These are phyloP conservation scores for Varecia variegata DNA, from an alignment of 2,797 vertebrate genomes.

Conservation along the genomic window DNA sequence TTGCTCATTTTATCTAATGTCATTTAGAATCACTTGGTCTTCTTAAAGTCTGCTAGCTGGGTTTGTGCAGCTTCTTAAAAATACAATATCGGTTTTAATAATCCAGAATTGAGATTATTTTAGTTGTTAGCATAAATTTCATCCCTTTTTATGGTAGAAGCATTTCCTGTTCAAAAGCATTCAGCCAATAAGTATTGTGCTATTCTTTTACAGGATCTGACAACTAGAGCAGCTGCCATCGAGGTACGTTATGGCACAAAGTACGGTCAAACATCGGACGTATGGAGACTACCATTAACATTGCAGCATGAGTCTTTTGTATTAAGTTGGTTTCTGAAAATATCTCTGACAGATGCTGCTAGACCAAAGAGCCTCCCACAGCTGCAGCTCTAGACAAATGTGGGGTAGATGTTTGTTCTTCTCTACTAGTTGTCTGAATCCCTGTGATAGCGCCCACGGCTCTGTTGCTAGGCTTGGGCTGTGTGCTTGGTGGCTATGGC, in stretches of 20 bases:
- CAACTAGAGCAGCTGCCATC: not conserved
- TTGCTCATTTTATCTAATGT: not conserved
- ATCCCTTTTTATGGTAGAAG: slow-evolving; percentile 18
- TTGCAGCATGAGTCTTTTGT: slow-evolving; percentile 14
- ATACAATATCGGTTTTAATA: slow-evolving; percentile 29
- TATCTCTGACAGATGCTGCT: slow-evolving; percentile 64
- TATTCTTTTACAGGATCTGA: not conserved
- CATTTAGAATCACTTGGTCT: slow-evolving; percentile 16
- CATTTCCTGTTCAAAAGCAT: slow-evolving; percentile 29
- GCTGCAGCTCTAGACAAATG: slow-evolving; percentile 55
- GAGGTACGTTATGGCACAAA: not conserved
- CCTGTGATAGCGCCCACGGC: slow-evolving; percentile 34
- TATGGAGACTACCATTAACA: not conserved
- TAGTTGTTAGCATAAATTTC: not conserved
- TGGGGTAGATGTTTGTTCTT: slow-evolving; percentile 52
- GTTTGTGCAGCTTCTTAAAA: slow-evolving; percentile 36
- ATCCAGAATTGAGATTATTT: not conserved
- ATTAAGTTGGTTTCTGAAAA: slow-evolving; percentile 65
- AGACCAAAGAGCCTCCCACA: slow-evolving; percentile 60
- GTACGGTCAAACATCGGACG: not conserved
- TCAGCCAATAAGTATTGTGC: not conserved
- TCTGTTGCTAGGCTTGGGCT: slow-evolving; percentile 47
- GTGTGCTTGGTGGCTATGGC: not conserved
- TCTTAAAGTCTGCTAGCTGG: slow-evolving; percentile 19
- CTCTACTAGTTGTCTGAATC: slow-evolving; percentile 52